phyloP scores from a whole-genome alignment of 2,797 vertebrate genomes.

The Thripadectes ignobilis region DNA sequence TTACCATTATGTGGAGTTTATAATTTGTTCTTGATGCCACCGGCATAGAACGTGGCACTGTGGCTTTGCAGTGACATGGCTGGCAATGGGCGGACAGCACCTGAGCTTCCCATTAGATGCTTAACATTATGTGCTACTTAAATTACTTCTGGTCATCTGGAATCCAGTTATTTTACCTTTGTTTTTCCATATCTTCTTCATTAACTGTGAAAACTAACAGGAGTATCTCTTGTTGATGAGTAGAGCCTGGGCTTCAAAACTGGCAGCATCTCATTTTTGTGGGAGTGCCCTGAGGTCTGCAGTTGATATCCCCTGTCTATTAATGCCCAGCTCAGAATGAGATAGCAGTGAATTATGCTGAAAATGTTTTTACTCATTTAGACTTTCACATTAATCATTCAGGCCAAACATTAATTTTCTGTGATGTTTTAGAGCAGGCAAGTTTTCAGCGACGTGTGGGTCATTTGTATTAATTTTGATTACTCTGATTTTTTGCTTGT shows the following conservation, averaged over 20 bases:
- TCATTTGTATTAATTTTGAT: slow-evolving; percentile 4
- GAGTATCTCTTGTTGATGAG: neutral
- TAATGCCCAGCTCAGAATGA: neutral
- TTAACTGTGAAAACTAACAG: neutral
- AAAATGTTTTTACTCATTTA: neutral
- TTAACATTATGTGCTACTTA: neutral
- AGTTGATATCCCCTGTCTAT: neutral
- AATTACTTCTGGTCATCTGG: neutral
- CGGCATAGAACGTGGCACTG: neutral
- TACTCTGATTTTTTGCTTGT: neutral
- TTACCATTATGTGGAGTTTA: neutral
- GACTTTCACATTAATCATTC: neutral
- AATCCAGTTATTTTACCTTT: neutral
- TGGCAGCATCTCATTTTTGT: neutral
- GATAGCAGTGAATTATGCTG: neutral
- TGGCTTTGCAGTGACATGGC: neutral
- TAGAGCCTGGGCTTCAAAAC: neutral
- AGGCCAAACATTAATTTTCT: neutral
- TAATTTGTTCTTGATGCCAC: neutral
- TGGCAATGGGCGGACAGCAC: neutral
- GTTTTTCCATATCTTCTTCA: neutral
- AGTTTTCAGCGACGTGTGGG: neutral
- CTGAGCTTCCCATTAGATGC: neutral
- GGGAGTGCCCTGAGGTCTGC: neutral
- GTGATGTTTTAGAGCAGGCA: neutral